Evolutionary conservation across 2,888 invertebrate species (phyloP).

Genomic region (Fabriciana adippe): DNA sequence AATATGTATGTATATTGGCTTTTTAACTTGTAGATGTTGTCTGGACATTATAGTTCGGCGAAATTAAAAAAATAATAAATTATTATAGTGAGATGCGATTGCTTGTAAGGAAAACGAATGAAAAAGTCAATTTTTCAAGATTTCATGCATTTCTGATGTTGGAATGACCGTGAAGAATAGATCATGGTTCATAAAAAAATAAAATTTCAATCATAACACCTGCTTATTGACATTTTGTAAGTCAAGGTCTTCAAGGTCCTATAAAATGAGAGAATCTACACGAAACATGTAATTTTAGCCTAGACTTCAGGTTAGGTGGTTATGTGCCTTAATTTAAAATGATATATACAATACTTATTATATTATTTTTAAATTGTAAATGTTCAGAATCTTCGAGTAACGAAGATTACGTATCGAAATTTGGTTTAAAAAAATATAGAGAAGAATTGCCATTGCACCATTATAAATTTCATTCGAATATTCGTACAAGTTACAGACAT

Average conservation of each 20-base stretch:
- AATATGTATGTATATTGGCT: too few relatives aligned
- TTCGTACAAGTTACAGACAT: not conserved
- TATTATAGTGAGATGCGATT: not conserved
- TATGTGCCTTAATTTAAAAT: not conserved
- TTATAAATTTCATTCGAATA: slow-evolving; percentile 1
- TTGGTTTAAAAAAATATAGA: slow-evolving; percentile 1
- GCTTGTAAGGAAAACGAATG: not conserved
- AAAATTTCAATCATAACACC: slow-evolving; percentile 78
- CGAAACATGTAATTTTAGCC: not conserved
- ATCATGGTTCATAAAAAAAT: slow-evolving; percentile 62
- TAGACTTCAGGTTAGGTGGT: not conserved
- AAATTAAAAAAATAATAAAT: not conserved
- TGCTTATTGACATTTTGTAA: slow-evolving; percentile 59
- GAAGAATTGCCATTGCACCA: slow-evolving; percentile 1
- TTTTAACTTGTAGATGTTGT: too few relatives aligned
- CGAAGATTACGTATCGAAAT: slow-evolving; percentile 2
- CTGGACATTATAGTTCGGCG: too few relatives aligned
- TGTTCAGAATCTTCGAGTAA: not conserved
- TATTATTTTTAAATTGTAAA: not conserved
- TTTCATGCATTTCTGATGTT: slow-evolving; percentile 11
- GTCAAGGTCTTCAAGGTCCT: slow-evolving; percentile 57
- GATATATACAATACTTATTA: not conserved
- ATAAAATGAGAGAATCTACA: slow-evolving; percentile 52
- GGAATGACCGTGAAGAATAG: slow-evolving; percentile 15
- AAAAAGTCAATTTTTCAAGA: slow-evolving; percentile 21